Conservation (phyloP, 1,140 invertebrate genomes). For the Pseudomyrmex concolor region DNA sequence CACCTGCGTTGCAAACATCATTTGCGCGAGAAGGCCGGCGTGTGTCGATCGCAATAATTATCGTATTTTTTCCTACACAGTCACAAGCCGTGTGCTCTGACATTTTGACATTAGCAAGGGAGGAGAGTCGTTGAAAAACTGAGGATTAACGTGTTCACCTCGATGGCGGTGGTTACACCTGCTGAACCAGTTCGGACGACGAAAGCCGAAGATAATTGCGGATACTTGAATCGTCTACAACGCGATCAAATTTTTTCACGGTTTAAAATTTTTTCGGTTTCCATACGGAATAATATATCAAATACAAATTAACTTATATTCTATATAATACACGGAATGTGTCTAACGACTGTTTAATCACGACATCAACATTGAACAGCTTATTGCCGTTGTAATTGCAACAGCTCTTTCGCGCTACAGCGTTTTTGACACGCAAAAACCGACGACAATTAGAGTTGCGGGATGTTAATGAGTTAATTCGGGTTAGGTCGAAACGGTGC, state of each 20-base stretch:
- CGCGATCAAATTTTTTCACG: not conserved
- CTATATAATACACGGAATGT: slow-evolving; percentile 2
- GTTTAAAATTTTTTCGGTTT: too few relatives aligned
- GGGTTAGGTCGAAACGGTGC: not conserved
- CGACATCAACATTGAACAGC: not conserved
- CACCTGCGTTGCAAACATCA: slow-evolving; percentile 59
- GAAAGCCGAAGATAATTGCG: slow-evolving; percentile 42
- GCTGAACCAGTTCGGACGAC: slow-evolving; percentile 42
- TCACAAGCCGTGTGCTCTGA: slow-evolving; percentile 75
- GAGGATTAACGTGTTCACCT: slow-evolving; percentile 43
- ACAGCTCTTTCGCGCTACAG: not conserved
- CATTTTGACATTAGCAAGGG: slow-evolving; percentile 78
- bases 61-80: slow-evolving; percentile 69
- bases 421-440: not conserved
- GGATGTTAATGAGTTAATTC: not conserved
- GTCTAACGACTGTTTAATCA: slow-evolving; percentile 17
- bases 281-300: too few relatives aligned
- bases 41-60: slow-evolving; percentile 73
- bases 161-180: slow-evolving; percentile 40
- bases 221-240: slow-evolving; percentile 16
- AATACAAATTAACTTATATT: not conserved
- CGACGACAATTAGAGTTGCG: not conserved
- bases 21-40: slow-evolving; percentile 53
- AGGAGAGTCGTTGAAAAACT: slow-evolving; percentile 63
- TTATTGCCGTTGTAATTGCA: not conserved